phyloP scores from a whole-genome alignment of 1,140 invertebrate species.

The Tribolium castaneum region DNA sequence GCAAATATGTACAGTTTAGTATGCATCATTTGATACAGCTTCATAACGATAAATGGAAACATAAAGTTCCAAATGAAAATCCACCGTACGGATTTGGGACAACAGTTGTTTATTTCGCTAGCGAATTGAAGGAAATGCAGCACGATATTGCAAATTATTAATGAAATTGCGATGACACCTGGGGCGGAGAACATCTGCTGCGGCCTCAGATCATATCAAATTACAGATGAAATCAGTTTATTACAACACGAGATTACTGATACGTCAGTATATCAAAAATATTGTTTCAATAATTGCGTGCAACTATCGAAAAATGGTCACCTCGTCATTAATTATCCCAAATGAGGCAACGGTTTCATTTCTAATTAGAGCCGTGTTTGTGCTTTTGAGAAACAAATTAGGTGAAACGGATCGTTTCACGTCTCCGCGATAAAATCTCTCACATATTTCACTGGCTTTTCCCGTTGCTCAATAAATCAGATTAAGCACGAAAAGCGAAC shows the following conservation, averaged over 20 bases:
- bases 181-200: neutral
- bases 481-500: constrained; percentile 17
- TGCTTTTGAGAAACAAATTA: constrained; percentile 24
- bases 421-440: constrained; percentile 10
- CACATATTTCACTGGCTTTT: constrained; percentile 19
- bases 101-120: neutral
- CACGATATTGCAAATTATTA: neutral
- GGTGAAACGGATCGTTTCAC: constrained; percentile 29
- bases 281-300: neutral
- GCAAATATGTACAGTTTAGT: constrained; percentile 7
- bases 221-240: neutral
- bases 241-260: neutral
- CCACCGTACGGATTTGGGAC: neutral
- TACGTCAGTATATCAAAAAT: neutral
- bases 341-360: neutral
- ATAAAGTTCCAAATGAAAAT: constrained; percentile 3
- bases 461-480: constrained; percentile 30
- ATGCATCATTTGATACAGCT: constrained; percentile 11
- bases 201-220: neutral
- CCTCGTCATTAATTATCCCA: neutral
- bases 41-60: neutral
- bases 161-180: constrained; percentile 5
- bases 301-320: neutral
- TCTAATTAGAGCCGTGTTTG: constrained; percentile 24
- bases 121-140: neutral